Evolutionary conservation across 2,888 invertebrate genomes (phyloP), one percentile per base, ranked within the genome.

Genomic region (Callyntrura sp.): DNA sequence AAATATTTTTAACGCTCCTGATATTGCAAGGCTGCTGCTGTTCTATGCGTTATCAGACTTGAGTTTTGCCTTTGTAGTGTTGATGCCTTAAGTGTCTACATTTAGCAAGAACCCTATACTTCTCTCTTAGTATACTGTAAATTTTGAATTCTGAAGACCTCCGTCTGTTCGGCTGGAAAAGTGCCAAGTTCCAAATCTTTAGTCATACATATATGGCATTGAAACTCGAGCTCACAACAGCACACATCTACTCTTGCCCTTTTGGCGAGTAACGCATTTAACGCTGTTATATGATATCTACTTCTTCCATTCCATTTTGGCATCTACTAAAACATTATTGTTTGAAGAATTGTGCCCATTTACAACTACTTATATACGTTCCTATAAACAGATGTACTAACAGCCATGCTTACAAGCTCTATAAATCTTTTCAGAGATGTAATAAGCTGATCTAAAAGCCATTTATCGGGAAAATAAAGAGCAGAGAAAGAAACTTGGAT

Each of bases 161-260:
- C 70, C 73, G 20, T 73, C 73, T 73, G 73, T 20, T 73, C 11
- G 2, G 11, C 20, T 73, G 73, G 73, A 45, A 70, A 43, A 45
- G 11, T 48, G 48, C 73, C 45, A 48, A 48, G 35, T 35, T 35
- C 35, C 3, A 35, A 35, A 35, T 35, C 35, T 35, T 35, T 6
- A 35, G 35, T 35, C 35, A 35, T 35, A n/a, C n/a, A n/a, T n/a
- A n/a, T n/a, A 35, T 35, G 35, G 35, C 35, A 35, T 35, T 35
- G 35, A 35, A 35, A 35, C 35, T 6, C 35, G 35, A 35, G 35
- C 35, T 35, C 3, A 35, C 35, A 35, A 28, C 60, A n/a, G n/a
- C n/a, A n/a, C n/a, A n/a, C n/a, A n/a, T 17, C 60, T 23, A 0
- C 23, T 23, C 60, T 62, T 17, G 9, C 11, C 9, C 23, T 9